Percentiles rank a stretch among this genome's conserved stretches.
Conservation (phyloP, 64 coral and sea anemone species). For the Montipora capricornis region DNA sequence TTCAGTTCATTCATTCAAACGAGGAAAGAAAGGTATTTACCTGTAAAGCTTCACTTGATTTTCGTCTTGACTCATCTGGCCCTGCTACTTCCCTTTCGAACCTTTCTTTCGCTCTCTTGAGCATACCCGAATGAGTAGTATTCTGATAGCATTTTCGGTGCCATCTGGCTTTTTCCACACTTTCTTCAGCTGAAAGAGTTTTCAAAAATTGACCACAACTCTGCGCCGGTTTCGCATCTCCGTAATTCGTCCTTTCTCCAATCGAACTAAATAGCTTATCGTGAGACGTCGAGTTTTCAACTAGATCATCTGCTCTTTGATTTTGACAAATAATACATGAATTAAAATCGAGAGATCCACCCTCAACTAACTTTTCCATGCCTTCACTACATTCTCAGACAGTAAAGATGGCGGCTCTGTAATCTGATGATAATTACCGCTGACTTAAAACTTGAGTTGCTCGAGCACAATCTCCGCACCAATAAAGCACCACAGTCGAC, state of each 20-base stretch:
- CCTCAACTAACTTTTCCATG: conserved; percentile 22
- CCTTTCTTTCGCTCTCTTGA: conserved; percentile 22
- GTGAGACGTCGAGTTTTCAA: conserved; percentile 32
- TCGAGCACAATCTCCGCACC: neutral
- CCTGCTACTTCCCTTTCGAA: conserved; percentile 37
- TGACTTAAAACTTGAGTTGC: conserved; percentile 2
- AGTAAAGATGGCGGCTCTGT: conserved; percentile 43
- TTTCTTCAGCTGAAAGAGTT: neutral
- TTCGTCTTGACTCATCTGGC: conserved; percentile 30
- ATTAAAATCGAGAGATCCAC: conserved; percentile 19
- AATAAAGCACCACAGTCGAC: neutral
- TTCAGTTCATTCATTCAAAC: neutral
- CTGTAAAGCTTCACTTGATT: neutral
- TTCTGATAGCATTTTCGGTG: conserved; percentile 56
- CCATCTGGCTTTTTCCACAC: conserved; percentile 23
- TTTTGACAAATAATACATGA: conserved; percentile 63
- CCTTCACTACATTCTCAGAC: conserved; percentile 27
- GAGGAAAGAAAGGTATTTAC: neutral
- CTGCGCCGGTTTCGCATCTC: neutral
- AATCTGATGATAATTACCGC: conserved; percentile 31
- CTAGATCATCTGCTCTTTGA: conserved; percentile 30
- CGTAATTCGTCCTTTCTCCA: neutral
- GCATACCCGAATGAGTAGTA: conserved; percentile 22
- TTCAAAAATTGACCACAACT: neutral
- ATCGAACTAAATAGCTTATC: neutral